Conservation (phyloP, 2,888 invertebrate species). For the Mythimna ferrago region DNA sequence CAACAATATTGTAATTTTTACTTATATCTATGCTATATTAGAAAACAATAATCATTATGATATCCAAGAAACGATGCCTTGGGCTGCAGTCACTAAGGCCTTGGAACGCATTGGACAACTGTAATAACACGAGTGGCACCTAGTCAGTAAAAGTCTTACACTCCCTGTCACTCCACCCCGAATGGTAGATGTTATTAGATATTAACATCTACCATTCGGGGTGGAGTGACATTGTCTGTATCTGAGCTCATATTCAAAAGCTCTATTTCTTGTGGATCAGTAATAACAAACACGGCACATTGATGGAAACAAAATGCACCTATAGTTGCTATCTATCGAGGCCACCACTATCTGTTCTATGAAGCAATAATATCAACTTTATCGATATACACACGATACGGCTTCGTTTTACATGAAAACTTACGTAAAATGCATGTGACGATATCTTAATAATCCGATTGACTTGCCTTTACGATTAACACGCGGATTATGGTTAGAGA, state of each 20-base stretch:
- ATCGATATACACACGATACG: slow-evolving; percentile 71
- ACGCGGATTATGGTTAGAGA: slow-evolving; percentile 46
- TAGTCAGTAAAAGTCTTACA: too few species aligned
- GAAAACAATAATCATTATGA: neutral
- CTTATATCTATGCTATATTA: neutral
- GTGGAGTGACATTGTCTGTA: too few species aligned
- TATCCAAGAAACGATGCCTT: too few species aligned
- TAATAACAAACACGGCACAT: slow-evolving; percentile 27
- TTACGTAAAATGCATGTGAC: slow-evolving; percentile 66
- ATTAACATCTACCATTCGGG: too few species aligned
- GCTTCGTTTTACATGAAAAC: slow-evolving; percentile 56
- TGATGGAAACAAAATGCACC: slow-evolving; percentile 64
- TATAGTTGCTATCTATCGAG: slow-evolving; percentile 76
- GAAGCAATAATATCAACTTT: slow-evolving; percentile 79
- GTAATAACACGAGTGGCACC: too few species aligned
- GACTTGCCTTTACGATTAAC: slow-evolving; percentile 30
- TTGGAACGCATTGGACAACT: too few species aligned
- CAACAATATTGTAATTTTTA: neutral
- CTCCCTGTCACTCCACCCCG: too few species aligned
- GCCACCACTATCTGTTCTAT: slow-evolving; percentile 76
- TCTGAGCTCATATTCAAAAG: too few species aligned
- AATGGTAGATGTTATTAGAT: too few species aligned
- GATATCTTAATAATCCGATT: slow-evolving; percentile 51
- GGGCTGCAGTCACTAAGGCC: too few species aligned
- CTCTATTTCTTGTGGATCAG: slow-evolving; percentile 4